Conservation (phyloP, 2,888 invertebrate species). For the Spilosoma lubricipeda region DNA sequence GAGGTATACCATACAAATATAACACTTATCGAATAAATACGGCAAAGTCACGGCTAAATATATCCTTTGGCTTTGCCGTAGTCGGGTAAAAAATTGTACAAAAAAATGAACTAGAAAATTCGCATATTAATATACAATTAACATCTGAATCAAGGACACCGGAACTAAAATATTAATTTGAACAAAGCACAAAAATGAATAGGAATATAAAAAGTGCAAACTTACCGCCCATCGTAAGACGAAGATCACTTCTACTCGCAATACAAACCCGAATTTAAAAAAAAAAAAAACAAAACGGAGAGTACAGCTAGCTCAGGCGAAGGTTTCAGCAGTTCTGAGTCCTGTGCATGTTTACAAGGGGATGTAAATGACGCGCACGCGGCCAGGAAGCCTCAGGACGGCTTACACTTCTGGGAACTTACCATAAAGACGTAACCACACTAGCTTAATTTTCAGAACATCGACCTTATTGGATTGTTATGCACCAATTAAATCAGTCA, state of each 20-base stretch:
- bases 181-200: background rate
- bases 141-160: background rate
- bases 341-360: fast-evolving
- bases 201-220: background rate
- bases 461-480: background rate
- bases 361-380: background rate
- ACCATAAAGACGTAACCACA: background rate
- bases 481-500: background rate
- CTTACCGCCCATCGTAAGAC: background rate
- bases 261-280: background rate
- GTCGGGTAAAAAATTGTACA: no score
- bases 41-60: no score
- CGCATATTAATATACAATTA: no score
- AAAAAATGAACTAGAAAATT: no score
- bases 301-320: background rate
- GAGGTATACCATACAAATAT: no score
- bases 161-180: background rate
- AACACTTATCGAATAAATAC: no score
- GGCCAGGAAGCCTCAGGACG: background rate
- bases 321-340: background rate
- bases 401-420: background rate
- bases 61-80: no score
- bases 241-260: background rate
- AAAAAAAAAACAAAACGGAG: background rate
- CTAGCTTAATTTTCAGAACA: background rate